Evolutionary conservation across 2,797 vertebrate species (phyloP).

Genomic region (Lagodon rhomboides): DNA sequence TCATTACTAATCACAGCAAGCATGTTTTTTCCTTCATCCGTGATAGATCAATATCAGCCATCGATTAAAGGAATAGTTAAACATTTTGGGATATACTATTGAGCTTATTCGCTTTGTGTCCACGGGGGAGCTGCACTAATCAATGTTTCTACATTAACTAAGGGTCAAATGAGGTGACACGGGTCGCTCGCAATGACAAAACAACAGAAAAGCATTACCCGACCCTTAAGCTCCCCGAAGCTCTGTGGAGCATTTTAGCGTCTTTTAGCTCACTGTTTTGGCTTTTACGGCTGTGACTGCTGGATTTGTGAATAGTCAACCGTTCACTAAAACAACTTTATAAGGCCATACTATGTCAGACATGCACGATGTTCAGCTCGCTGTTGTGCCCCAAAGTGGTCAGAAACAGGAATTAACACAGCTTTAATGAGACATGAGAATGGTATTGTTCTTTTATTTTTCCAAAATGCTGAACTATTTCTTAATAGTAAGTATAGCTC

Average conservation of each 20-base stretch:
- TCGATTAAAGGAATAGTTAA: not conserved
- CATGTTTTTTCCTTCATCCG: too few relatives aligned
- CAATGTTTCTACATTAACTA: not conserved
- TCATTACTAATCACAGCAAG: too few relatives aligned
- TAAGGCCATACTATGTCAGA: not conserved
- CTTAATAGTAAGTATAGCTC: not conserved
- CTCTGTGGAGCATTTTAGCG: not conserved
- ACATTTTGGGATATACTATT: not conserved
- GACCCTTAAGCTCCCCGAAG: not conserved
- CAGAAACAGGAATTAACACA: too few relatives aligned
- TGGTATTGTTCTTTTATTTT: not conserved
- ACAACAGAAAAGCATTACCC: not conserved
- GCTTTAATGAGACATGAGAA: too few relatives aligned
- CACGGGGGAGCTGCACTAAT: not conserved
- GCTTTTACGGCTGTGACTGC: not conserved
- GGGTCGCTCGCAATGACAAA: not conserved
- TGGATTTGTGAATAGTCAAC: too few relatives aligned
- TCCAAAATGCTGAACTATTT: too few relatives aligned
- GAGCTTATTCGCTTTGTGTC: not conserved
- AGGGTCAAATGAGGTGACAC: not conserved
- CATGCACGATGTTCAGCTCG: not conserved
- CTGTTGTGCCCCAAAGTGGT: not conserved
- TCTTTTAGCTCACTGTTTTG: not conserved
- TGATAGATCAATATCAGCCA: too few relatives aligned
- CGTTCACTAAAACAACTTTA: too few relatives aligned